Conservation (phyloP, 2,797 vertebrate genomes). For the Anableps anableps region DNA sequence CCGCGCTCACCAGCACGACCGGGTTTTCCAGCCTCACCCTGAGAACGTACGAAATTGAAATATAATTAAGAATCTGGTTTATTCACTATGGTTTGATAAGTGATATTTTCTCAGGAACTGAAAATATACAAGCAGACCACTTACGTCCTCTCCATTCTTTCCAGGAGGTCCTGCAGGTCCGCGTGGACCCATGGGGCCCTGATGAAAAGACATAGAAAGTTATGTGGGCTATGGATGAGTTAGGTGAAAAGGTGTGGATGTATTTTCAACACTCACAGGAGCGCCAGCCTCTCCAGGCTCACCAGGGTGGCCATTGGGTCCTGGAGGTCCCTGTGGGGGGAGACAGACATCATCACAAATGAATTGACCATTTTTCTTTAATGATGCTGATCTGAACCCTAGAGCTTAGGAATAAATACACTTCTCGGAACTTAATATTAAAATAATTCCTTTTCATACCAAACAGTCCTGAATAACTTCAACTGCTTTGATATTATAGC, state of each 20-base stretch:
- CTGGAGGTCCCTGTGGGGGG: conserved; percentile 91
- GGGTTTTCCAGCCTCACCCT: conserved; percentile 98
- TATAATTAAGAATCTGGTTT: background rate
- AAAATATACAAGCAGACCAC: conserved; percentile 55
- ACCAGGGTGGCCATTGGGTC: conserved; percentile 96
- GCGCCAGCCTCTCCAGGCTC: conserved; percentile 95
- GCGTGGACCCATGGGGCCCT: conserved; percentile 98
- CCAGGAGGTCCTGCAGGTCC: conserved; percentile 91
- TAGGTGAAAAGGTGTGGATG: background rate
- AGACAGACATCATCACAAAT: conserved; percentile 30
- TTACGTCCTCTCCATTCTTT: conserved; percentile 99
- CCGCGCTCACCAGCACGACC: conserved; percentile 93
- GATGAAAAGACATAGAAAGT: conserved; percentile 39
- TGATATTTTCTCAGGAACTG: background rate
- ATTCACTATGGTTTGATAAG: background rate
- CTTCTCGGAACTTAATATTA: background rate
- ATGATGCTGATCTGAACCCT: background rate
- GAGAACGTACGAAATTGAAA: conserved; percentile 14
- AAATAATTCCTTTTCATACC: background rate
- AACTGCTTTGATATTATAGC: background rate
- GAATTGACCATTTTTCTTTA: background rate
- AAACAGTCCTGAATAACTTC: background rate
- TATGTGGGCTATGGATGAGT: background rate
- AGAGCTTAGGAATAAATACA: background rate
- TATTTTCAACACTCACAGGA: conserved; percentile 85